These are phyloP conservation scores for Neotoma lepida DNA, from an alignment of 2,113 vertebrate species.

Conservation along the genomic window DNA sequence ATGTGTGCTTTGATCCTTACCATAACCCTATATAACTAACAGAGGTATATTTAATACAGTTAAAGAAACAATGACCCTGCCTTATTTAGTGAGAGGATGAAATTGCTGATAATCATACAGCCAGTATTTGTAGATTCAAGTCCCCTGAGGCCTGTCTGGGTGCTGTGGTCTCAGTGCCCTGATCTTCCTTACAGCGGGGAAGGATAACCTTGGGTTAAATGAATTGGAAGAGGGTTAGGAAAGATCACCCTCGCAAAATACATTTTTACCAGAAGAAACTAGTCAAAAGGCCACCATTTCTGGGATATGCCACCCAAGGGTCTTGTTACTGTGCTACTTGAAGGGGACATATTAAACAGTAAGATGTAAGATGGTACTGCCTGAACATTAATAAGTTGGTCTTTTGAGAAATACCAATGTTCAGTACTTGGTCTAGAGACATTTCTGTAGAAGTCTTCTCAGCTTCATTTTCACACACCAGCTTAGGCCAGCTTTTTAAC, in stretches of 20 bases:
- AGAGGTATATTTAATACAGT: not conserved
- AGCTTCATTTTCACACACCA: not conserved
- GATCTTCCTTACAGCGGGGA: not conserved
- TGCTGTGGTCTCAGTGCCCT: not conserved
- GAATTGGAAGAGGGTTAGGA: not conserved
- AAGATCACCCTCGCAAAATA: not conserved
- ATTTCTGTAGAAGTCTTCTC: not conserved
- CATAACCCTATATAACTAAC: not conserved
- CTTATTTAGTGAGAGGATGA: slow-evolving; percentile 3
- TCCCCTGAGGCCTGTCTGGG: not conserved
- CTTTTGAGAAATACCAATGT: not conserved
- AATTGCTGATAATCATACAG: not conserved
- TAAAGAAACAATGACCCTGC: not conserved
- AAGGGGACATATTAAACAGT: not conserved
- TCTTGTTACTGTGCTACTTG: not conserved
- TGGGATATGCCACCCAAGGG: not conserved
- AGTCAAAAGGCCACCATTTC: not conserved
- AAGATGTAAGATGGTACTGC: not conserved
- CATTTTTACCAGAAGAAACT: not conserved
- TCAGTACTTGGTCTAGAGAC: not conserved
- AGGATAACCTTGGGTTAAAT: not conserved
- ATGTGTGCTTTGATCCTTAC: not conserved
- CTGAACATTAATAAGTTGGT: accelerated
- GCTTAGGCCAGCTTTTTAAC: not conserved
- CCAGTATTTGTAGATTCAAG: not conserved